phyloP scores from a whole-genome alignment of 1,140 invertebrate species.

The Drosophila repleta region DNA sequence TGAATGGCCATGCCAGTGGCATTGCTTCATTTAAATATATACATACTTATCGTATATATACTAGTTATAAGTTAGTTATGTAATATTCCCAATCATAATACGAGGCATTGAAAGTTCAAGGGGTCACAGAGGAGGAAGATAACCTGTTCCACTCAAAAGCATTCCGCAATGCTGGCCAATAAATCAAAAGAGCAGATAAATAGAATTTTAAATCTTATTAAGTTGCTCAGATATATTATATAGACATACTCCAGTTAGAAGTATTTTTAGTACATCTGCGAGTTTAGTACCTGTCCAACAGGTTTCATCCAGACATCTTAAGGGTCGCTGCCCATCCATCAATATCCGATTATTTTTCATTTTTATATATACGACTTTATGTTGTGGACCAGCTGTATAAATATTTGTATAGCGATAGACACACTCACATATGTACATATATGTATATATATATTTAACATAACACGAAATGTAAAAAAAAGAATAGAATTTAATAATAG shows the following conservation, averaged over 20 bases:
- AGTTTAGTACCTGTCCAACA: background rate
- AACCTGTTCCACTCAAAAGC: conserved; percentile 45
- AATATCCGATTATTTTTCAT: background rate
- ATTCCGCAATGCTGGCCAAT: conserved; percentile 27
- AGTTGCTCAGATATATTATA: background rate
- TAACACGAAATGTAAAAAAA: conserved; percentile 27
- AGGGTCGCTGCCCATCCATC: conserved; percentile 10
- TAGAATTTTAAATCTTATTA: background rate
- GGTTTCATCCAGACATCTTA: conserved; percentile 2
- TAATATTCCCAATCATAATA: conserved; percentile 21
- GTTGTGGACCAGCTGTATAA: background rate
- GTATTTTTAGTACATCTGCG: background rate
- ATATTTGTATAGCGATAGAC: background rate
- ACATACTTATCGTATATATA: background rate
- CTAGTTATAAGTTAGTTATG: background rate
- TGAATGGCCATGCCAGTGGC: conserved; percentile 1
- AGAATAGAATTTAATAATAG: conserved; percentile 46
- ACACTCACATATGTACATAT: background rate
- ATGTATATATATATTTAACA: conserved; percentile 44
- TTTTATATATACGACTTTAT: background rate
- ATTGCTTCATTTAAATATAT: conserved; percentile 14
- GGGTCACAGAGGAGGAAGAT: conserved; percentile 4
- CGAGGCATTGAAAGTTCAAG: conserved; percentile 27
- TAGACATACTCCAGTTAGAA: background rate
- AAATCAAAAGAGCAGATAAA: conserved; percentile 24